phyloP scores from a whole-genome alignment of 2,888 invertebrate genomes.

The Aspidiotus rigidus region DNA sequence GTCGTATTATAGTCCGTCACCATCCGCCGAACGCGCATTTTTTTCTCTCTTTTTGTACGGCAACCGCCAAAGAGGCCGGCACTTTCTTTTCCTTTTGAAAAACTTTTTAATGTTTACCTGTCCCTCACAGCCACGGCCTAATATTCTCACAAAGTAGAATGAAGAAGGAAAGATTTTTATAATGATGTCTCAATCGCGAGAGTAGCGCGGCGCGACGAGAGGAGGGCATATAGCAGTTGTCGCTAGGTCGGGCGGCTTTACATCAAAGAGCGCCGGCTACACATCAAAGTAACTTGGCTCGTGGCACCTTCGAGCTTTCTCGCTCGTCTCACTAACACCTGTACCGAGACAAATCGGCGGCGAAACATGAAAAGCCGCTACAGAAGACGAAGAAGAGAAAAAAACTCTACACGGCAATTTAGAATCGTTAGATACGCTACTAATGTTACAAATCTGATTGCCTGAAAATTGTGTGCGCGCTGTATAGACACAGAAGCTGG shows the following conservation, averaged over 20 bases:
- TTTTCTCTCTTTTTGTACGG: conserved; percentile 16
- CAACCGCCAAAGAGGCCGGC: conserved; percentile 32
- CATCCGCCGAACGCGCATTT: not conserved
- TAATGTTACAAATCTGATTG: conserved; percentile 33
- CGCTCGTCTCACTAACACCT: conserved; percentile 32
- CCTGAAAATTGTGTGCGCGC: conserved; percentile 11
- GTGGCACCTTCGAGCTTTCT: conserved; percentile 35
- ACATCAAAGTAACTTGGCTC: conserved; percentile 37
- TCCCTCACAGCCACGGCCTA: conserved; percentile 33
- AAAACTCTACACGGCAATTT: conserved; percentile 19
- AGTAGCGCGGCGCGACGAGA: conserved; percentile 10
- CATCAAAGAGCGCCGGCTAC: conserved; percentile 34
- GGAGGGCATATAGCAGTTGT: conserved; percentile 26
- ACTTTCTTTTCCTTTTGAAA: conserved; percentile 33
- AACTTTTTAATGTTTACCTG: conserved; percentile 34
- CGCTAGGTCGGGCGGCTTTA: conserved; percentile 20
- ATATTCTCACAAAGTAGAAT: conserved; percentile 33
- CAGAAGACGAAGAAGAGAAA: not conserved
- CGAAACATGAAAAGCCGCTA: conserved; percentile 22
- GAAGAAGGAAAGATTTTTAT: conserved; percentile 22
- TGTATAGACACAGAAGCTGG: conserved; percentile 26
- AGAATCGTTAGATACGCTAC: conserved; percentile 33
- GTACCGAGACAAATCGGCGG: conserved; percentile 34
- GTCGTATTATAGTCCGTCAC: no score
- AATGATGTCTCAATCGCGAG: conserved; percentile 32